phyloP scores from a whole-genome alignment of 1,140 invertebrate species.

The Drosophila virilis region DNA sequence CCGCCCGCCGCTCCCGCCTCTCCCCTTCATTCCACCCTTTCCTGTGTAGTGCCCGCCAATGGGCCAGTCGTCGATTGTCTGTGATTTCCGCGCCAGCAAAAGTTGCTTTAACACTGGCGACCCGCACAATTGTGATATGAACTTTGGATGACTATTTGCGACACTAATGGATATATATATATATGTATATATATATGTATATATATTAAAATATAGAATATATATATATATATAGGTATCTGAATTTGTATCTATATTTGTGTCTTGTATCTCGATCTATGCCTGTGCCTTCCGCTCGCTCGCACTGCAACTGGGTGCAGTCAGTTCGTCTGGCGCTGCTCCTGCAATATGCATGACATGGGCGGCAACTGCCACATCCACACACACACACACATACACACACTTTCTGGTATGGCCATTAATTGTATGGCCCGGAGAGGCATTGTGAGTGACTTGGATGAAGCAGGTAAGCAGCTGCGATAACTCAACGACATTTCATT shows the following conservation, averaged over 20 bases:
- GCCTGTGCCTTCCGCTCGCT: not conserved
- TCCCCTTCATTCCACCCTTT: not conserved
- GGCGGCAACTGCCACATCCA: slow-evolving; percentile 7
- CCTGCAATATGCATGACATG: slow-evolving; percentile 44
- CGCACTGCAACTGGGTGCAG: slow-evolving; percentile 12
- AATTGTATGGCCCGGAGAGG: slow-evolving; percentile 47
- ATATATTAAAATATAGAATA: not conserved
- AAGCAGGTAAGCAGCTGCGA: slow-evolving; percentile 66
- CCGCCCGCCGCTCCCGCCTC: not conserved
- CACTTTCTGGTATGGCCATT: slow-evolving; percentile 35
- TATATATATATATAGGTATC: not conserved
- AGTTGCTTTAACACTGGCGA: slow-evolving; percentile 33
- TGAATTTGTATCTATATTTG: not conserved
- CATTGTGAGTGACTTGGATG: slow-evolving; percentile 35
- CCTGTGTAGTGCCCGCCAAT: not conserved
- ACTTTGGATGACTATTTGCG: slow-evolving; percentile 10
- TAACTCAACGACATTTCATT: slow-evolving; percentile 77
- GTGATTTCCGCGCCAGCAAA: slow-evolving; percentile 25
- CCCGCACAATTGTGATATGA: slow-evolving; percentile 20
- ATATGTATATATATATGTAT: not conserved
- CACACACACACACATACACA: slow-evolving; percentile 13
- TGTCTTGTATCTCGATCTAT: not conserved
- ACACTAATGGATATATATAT: slow-evolving; percentile 13
- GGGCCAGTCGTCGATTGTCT: slow-evolving; percentile 18
- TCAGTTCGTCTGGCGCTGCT: slow-evolving; percentile 8